Evolutionary conservation across 2,113 vertebrate genomes (phyloP).

Genomic region (Psettodes erumei): DNA sequence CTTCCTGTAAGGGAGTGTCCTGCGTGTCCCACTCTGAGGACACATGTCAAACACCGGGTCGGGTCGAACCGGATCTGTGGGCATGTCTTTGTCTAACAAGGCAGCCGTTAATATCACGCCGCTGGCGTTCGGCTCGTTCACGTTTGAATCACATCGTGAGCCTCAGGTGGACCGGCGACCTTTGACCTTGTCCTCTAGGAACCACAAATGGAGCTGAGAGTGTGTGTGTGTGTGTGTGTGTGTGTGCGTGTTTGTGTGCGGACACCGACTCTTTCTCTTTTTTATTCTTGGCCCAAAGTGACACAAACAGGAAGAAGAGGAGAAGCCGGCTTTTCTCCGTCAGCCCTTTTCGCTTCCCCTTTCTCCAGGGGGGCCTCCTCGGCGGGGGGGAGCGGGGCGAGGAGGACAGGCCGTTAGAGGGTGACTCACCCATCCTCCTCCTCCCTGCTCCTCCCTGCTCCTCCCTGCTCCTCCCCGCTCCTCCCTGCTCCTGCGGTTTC

Average conservation of each 20-base stretch:
- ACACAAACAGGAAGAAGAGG: constrained; percentile 77
- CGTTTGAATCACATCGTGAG: neutral
- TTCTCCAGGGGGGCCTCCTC: constrained; percentile 46
- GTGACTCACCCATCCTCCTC: constrained; percentile 32
- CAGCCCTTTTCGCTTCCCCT: constrained; percentile 83
- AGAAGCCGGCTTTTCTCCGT: constrained; percentile 60
- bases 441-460: neutral
- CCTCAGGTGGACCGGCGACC: neutral
- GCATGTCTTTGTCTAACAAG: too few relatives aligned
- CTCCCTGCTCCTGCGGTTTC: neutral
- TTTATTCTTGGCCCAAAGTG: constrained; percentile 50
- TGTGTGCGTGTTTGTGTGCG: neutral
- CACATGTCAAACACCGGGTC: too few relatives aligned
- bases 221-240: constrained; percentile 4
- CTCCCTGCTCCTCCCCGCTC: neutral
- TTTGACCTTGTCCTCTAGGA: neutral
- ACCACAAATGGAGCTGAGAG: constrained; percentile 9
- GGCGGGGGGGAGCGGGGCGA: constrained; percentile 27
- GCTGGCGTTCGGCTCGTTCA: too few relatives aligned
- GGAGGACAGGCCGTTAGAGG: constrained; percentile 41
- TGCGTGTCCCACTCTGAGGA: too few relatives aligned
- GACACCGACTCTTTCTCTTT: too few relatives aligned
- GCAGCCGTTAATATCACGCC: too few relatives aligned
- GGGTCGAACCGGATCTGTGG: too few relatives aligned
- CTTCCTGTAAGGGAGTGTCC: too few relatives aligned